These are phyloP conservation scores for Pelagia noctiluca DNA, from an alignment of 30 jellyfish, hydroid and myxozoan genomes.

Conservation along the genomic window DNA sequence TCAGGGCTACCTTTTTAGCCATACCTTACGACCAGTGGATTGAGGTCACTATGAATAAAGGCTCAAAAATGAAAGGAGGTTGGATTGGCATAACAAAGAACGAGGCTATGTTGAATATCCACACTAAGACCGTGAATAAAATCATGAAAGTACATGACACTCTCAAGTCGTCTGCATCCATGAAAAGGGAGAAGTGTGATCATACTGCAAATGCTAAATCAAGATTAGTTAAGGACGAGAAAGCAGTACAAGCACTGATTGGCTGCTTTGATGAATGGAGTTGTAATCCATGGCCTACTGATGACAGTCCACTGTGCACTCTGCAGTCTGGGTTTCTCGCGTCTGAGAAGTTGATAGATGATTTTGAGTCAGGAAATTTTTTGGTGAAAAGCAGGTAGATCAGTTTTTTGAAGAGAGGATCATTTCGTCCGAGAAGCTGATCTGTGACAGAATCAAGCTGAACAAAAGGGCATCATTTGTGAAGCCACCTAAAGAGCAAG, in stretches of 20 bases:
- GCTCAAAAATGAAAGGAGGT: slow-evolving; percentile 27
- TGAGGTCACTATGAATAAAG: slow-evolving; percentile 25
- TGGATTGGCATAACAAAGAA: slow-evolving; percentile 2
- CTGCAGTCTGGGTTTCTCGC: slow-evolving; percentile 3
- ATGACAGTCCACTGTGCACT: background rate
- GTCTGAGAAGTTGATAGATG: slow-evolving; percentile 1
- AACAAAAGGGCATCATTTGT: background rate
- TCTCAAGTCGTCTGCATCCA: background rate
- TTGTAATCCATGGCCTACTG: background rate
- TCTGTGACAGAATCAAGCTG: background rate
- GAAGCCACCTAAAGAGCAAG: slow-evolving; percentile 14
- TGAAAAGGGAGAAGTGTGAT: background rate
- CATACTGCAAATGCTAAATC: background rate
- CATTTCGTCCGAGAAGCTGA: background rate
- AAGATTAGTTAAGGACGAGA: background rate
- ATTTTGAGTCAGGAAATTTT: background rate
- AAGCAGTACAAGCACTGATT: background rate
- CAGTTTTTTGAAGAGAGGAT: background rate
- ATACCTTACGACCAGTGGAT: slow-evolving; percentile 10
- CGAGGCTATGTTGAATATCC: background rate
- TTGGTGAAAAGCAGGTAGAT: background rate
- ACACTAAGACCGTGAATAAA: background rate
- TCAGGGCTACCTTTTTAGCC: background rate
- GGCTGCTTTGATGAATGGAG: background rate
- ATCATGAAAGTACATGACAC: background rate